phyloP scores from a whole-genome alignment of 2,888 invertebrate genomes.

The Nomada flava region DNA sequence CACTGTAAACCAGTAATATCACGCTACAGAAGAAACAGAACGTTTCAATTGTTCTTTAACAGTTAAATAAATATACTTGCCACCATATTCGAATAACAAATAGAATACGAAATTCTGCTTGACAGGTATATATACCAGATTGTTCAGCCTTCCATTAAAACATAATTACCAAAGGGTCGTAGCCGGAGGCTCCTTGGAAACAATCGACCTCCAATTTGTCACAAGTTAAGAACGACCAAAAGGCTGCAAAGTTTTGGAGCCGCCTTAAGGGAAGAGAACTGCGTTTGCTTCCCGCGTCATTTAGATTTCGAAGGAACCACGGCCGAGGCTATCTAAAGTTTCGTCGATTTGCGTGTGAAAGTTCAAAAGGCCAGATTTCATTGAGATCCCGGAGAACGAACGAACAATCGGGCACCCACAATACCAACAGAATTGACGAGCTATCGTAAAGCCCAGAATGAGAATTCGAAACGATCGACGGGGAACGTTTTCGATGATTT shows the following conservation, averaged over 20 bases:
- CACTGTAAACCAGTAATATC: not conserved
- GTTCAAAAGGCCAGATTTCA: not conserved
- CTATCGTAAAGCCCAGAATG: not conserved
- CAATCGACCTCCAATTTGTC: slow-evolving; percentile 17
- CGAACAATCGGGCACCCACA: slow-evolving; percentile 5
- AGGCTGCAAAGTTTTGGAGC: slow-evolving; percentile 3
- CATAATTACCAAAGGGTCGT: not conserved
- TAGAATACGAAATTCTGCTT: not conserved
- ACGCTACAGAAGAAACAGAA: no score
- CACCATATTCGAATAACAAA: not conserved
- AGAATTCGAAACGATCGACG: not conserved
- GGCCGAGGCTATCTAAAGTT: slow-evolving; percentile 9
- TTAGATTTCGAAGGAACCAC: not conserved
- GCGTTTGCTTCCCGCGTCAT: not conserved
- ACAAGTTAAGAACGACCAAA: slow-evolving; percentile 8
- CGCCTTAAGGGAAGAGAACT: not conserved
- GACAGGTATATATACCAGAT: not conserved
- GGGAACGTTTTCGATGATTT: not conserved
- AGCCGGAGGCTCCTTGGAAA: not conserved
- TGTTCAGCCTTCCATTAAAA: not conserved
- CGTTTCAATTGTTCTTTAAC: not conserved
- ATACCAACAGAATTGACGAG: not conserved
- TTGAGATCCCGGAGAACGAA: not conserved
- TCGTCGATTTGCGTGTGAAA: not conserved
- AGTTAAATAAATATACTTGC: not conserved